These are phyloP conservation scores for Pangasius sanitwongsei DNA, from an alignment of 2,797 vertebrate species.

Conservation along the genomic window DNA sequence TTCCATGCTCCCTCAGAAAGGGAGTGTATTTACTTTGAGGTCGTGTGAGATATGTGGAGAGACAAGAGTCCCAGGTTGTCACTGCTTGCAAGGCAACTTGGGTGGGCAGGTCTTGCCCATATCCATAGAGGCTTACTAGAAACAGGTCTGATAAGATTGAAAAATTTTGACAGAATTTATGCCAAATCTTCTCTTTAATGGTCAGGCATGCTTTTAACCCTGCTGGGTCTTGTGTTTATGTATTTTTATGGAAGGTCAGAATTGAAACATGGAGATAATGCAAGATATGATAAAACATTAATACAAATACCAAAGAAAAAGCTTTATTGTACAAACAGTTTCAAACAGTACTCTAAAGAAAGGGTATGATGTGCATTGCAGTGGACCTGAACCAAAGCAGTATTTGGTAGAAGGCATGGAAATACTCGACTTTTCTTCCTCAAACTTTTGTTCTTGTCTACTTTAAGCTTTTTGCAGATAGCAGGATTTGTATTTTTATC, in stretches of 20 bases:
- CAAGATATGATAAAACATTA: slow-evolving; percentile 55
- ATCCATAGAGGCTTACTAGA: slow-evolving; percentile 61
- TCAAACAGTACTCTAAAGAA: slow-evolving; percentile 8
- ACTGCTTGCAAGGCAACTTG: slow-evolving; percentile 65
- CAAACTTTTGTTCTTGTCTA: neutral
- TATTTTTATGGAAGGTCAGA: slow-evolving; percentile 61
- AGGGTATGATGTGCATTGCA: neutral
- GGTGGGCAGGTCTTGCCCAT: slow-evolving; percentile 72
- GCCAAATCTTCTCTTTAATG: slow-evolving; percentile 73
- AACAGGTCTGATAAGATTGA: slow-evolving; percentile 61
- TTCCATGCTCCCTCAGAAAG: slow-evolving; percentile 61
- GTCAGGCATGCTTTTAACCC: slow-evolving; percentile 57
- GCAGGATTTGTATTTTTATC: slow-evolving; percentile 31
- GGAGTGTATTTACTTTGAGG: slow-evolving; percentile 77
- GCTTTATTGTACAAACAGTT: slow-evolving; percentile 30
- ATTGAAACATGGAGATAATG: slow-evolving; percentile 61
- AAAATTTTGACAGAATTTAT: slow-evolving; percentile 70
- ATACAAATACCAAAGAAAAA: slow-evolving; percentile 40
- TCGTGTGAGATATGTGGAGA: slow-evolving; percentile 69
- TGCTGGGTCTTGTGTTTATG: slow-evolving; percentile 62
- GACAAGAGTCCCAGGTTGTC: slow-evolving; percentile 68
- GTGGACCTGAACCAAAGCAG: neutral
- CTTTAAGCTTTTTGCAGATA: slow-evolving; percentile 21
- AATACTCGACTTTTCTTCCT: neutral
- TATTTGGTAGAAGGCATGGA: neutral